Evolutionary conservation across 2,888 invertebrate genomes (phyloP).

Genomic region (Drosophila kokeensis): DNA sequence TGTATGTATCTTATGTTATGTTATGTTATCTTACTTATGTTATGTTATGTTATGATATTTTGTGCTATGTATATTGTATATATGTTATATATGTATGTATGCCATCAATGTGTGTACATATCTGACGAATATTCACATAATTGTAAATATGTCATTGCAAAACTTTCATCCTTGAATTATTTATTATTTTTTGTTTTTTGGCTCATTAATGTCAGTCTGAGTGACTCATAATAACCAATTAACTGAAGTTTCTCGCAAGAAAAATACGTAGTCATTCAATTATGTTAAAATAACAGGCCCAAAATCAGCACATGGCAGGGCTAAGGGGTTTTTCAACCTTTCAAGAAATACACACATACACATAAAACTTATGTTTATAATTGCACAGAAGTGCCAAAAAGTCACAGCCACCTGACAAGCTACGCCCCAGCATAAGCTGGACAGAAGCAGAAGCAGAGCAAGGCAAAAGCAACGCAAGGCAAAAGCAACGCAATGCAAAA

Average conservation of each 20-base stretch:
- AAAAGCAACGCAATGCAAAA: conserved; percentile 8
- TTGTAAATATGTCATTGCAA: not conserved
- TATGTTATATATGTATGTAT: not conserved
- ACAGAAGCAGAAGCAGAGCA: conserved; percentile 4
- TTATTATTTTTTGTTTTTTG: not conserved
- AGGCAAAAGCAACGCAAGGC: conserved; percentile 3
- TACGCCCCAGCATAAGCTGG: conserved; percentile 13
- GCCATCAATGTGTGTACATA: not conserved
- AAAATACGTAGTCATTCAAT: conserved; percentile 27
- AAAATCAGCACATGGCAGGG: conserved; percentile 1
- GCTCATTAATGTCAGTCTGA: not conserved
- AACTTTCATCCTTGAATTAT: conserved; percentile 19
- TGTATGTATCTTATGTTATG: not conserved
- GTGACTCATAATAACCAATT: conserved; percentile 13
- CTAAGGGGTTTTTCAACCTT: conserved; percentile 50
- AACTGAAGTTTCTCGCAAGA: not conserved
- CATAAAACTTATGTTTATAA: conserved; percentile 2
- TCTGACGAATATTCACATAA: not conserved
- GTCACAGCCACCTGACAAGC: conserved; percentile 5
- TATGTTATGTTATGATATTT: not conserved
- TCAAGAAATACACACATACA: conserved; percentile 35
- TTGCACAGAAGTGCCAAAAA: conserved; percentile 50
- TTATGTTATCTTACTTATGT: too few relatives aligned
- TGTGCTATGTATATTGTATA: not conserved
- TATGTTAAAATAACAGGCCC: conserved; percentile 7